Percentiles rank a stretch among this genome's conserved stretches.
These are phyloP conservation scores for Pelosia muscerda DNA, from an alignment of 2,888 invertebrate genomes.

Conservation along the genomic window DNA sequence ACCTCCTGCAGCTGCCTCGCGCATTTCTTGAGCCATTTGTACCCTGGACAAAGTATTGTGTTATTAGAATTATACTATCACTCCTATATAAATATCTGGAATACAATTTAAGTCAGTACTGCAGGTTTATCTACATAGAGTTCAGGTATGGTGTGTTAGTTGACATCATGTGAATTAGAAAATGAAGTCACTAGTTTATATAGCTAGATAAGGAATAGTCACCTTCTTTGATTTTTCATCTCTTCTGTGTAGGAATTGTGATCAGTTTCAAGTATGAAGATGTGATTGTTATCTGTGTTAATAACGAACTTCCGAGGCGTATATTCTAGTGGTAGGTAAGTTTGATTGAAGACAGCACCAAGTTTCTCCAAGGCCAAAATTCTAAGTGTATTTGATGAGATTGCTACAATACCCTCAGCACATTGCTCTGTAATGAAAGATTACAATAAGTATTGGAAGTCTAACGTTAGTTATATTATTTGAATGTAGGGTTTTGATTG, in stretches of 20 bases:
- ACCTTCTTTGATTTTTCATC: constrained; percentile 95
- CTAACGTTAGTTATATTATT: constrained; percentile 46
- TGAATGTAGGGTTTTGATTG: constrained; percentile 66
- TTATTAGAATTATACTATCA: background rate
- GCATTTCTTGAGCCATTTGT: constrained; percentile 99
- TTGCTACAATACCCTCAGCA: constrained; percentile 99
- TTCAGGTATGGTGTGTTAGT: constrained; percentile 72
- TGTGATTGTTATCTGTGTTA: constrained; percentile 95
- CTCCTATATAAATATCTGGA: background rate
- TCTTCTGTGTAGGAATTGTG: constrained; percentile 99
- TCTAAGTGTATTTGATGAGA: constrained; percentile 98
- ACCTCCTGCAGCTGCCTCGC: constrained; percentile 93
- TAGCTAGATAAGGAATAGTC: constrained; percentile 30
- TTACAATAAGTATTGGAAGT: constrained; percentile 15
- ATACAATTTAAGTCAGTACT: constrained; percentile 68
- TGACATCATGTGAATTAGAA: constrained; percentile 70
- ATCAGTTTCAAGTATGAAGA: constrained; percentile 98
- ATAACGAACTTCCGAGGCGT: constrained; percentile 98
- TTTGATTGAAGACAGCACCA: constrained; percentile 99
- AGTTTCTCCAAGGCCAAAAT: constrained; percentile 99
- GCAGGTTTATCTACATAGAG: constrained; percentile 79
- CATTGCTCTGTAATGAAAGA: constrained; percentile 92
- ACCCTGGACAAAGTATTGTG: constrained; percentile 82
- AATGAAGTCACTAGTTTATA: constrained; percentile 5
- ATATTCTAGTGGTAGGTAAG: constrained; percentile 96